Evolutionary conservation across 1,140 invertebrate species (phyloP), one percentile per base, ranked within the genome.

Genomic region (Pectinophora gossypiella): DNA sequence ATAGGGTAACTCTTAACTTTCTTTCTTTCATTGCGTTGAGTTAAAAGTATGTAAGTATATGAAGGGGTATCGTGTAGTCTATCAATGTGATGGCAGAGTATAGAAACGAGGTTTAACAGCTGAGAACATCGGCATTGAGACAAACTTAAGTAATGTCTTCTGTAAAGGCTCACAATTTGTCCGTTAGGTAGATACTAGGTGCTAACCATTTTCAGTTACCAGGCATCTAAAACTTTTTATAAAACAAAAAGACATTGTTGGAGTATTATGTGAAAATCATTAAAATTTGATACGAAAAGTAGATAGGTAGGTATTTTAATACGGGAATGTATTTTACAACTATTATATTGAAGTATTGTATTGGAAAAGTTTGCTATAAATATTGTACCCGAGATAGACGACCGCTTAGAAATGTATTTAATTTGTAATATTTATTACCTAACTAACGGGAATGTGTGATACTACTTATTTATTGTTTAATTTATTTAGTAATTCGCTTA

Each of bases 271-370:
- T 58, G 50, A 56, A 67, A 77, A 72, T 60, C 68, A 76, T 70
- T 75, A 75, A 68, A 80, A 77, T 77, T 84, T 80, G 75, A 82
- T 84, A 85, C 76, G 72, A 85, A 82, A 61, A 56, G 72, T 86
- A 84, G 80, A 67, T 86, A 84, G 83, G 76, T 86, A 86, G 79
- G 76, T 77, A 81, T 83, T 85, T 77, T 81, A 85, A 82, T 82
- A 84, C 72, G 76, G 61, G 66, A 78, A 76, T 78, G 68, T 78
- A 83, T 73, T 76, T 75, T 79, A 80, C 67, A 75, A 71, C 71
- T 76, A 68, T 70, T 63, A 60, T 66, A 70, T 70, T 70, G 54
- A 56, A 65, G 40, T 45, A 44, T 52, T 44, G 40, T 45, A 52
- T 52, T 52, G 40, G 50, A 32, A 52, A 45, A 64, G 58, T 72